Base-by-base conservation (phyloP, 2,797 vertebrate genomes). In the Gallinago solitaria region DNA sequence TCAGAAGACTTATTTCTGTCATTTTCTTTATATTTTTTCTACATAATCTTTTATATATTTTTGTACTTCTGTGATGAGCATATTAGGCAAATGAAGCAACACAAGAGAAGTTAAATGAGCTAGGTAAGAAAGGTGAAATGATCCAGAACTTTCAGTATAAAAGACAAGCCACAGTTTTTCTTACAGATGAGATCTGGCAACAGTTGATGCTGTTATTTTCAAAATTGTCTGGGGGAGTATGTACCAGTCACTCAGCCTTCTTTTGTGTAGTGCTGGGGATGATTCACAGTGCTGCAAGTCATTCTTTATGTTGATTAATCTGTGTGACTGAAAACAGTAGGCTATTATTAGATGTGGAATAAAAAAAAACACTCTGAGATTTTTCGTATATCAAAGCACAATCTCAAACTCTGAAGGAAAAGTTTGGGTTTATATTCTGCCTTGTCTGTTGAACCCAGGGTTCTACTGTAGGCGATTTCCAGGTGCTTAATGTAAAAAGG, bases 131-230 rank as follows among this genome's bases (percentile, higher is more conserved):
- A 95, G 76, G 33, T 91, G 63, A 93, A 64, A 69, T 89, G 39
- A 89, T 60, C 86, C 67, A 90, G 91, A 64, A 43, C 47, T 53
- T 83, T 76, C 83, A 24, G 10, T 59, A 23, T 50, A 27, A 79
- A 91, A 91, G 54, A 56, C 84, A 92, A 89, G 83, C 84, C 65
- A 41, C 68, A 69, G 2, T 87, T 93, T 87, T 94, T 79, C 73
- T 32, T 76, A 4, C 57, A 63, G 94, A 95, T 95, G 90, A 76
- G 83, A 87, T 79, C 20, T 96, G 95, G 80, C 79, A 88, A 23
- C 69, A 77, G 84, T 95, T 96, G 96, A 69, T 96, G 86, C 86
- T 93, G 90, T 95, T 97, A 96, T 97, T 97, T 97, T 95, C 90
- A 96, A 94, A 94, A 68, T 95, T 94, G 68, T 89, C 83, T 90